Percentiles rank a stretch among this genome's conserved stretches.
phyloP scores from a whole-genome alignment of 2,113 vertebrate species.

The Thamnophis sirtalis region DNA sequence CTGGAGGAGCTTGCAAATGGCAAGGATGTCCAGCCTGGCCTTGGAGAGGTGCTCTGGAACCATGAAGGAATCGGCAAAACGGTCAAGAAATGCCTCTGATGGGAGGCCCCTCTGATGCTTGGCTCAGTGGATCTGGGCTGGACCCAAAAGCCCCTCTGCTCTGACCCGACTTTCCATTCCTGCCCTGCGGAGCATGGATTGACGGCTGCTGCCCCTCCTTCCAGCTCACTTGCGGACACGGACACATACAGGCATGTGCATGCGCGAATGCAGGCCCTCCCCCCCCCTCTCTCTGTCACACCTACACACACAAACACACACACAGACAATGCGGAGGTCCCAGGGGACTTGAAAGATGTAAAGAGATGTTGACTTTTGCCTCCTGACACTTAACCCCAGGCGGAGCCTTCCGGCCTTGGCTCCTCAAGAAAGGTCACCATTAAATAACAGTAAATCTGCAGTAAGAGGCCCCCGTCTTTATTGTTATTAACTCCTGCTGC shows the following conservation, averaged over 20 bases:
- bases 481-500: constrained; percentile 55
- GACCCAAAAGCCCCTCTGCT: neutral
- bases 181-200: neutral
- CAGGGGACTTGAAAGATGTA: constrained; percentile 56
- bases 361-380: constrained; percentile 64
- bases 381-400: constrained; percentile 68
- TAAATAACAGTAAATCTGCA: constrained; percentile 20
- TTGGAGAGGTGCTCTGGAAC: neutral
- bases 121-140: neutral
- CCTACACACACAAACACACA: neutral
- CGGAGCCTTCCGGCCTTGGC: constrained; percentile 66
- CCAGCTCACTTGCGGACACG: neutral
- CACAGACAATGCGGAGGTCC: neutral
- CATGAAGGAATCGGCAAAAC: neutral
- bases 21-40: neutral
- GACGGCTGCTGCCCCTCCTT: neutral
- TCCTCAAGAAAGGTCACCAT: constrained; percentile 48
- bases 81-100: neutral
- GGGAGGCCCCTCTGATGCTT: neutral
- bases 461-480: neutral
- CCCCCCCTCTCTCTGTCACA: neutral
- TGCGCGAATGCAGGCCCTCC: neutral
- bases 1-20: neutral
- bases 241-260: neutral
- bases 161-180: neutral